Conservation (phyloP, 2,113 vertebrate species). For the Passer montanus region DNA sequence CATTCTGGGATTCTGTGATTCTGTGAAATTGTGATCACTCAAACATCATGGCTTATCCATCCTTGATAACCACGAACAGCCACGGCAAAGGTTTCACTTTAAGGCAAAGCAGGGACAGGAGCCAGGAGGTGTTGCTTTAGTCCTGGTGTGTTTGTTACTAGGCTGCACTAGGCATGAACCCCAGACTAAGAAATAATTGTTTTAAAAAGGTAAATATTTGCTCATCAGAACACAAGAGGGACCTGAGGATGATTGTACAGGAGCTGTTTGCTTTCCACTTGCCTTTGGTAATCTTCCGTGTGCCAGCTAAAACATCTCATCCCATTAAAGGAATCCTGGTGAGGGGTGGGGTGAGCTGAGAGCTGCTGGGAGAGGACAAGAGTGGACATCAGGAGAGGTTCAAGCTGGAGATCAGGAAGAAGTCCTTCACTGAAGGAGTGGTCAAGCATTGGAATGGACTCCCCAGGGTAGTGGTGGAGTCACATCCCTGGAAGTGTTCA, state of each 20-base stretch:
- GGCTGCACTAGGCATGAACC: neutral
- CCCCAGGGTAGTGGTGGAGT: neutral
- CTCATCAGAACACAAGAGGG: neutral
- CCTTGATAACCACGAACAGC: neutral
- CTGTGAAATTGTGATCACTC: neutral
- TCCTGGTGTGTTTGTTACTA: neutral
- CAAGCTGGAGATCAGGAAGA: neutral
- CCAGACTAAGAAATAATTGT: neutral
- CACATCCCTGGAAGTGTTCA: neutral
- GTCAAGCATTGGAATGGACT: neutral
- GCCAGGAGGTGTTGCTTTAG: neutral
- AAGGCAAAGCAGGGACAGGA: neutral
- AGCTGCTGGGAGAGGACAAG: neutral
- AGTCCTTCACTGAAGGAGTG: neutral
- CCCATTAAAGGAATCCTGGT: neutral
- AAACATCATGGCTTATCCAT: neutral
- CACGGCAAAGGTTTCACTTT: neutral
- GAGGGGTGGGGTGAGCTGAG: neutral
- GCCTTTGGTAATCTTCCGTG: neutral
- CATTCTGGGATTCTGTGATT: neutral
- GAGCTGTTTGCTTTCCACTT: conserved; percentile 19
- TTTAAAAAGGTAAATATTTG: conserved; percentile 43
- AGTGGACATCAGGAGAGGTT: neutral
- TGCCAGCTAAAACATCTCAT: neutral
- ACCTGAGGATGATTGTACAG: neutral